Conservation (phyloP, 2,113 vertebrate genomes). For the Cygnus buccinator region DNA sequence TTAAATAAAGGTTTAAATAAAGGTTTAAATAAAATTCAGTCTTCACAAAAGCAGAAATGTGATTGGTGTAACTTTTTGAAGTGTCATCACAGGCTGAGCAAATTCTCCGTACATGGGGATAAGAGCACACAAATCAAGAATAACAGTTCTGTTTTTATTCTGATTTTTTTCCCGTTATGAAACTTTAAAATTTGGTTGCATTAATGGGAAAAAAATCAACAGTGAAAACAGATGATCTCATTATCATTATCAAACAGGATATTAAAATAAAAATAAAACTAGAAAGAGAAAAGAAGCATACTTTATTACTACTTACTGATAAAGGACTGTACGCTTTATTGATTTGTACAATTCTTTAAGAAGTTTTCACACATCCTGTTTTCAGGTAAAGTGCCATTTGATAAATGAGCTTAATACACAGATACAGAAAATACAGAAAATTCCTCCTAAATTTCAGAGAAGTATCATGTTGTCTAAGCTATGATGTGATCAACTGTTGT, state of each 20-base stretch:
- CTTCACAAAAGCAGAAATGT: background rate
- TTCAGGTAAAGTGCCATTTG: background rate
- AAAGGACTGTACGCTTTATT: background rate
- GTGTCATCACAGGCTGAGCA: background rate
- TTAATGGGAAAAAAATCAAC: background rate
- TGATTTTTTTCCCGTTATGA: background rate
- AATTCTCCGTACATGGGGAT: background rate
- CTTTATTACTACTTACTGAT: background rate
- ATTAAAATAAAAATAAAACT: background rate
- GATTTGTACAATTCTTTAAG: background rate
- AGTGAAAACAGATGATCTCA: fast-evolving
- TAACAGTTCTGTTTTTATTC: background rate
- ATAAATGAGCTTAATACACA: conserved; percentile 28
- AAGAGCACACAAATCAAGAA: background rate
- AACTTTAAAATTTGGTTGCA: background rate
- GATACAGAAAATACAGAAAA: background rate
- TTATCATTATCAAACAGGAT: background rate
- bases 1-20: background rate
- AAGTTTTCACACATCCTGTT: background rate
- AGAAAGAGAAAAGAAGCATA: background rate
- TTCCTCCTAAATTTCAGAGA: background rate
- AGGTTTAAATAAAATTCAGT: background rate
- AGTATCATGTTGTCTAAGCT: background rate
- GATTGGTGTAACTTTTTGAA: background rate
- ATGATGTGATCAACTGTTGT: background rate